phyloP scores from a whole-genome alignment of 2,888 invertebrate genomes.

The Mesorhabditis spiculigera region DNA sequence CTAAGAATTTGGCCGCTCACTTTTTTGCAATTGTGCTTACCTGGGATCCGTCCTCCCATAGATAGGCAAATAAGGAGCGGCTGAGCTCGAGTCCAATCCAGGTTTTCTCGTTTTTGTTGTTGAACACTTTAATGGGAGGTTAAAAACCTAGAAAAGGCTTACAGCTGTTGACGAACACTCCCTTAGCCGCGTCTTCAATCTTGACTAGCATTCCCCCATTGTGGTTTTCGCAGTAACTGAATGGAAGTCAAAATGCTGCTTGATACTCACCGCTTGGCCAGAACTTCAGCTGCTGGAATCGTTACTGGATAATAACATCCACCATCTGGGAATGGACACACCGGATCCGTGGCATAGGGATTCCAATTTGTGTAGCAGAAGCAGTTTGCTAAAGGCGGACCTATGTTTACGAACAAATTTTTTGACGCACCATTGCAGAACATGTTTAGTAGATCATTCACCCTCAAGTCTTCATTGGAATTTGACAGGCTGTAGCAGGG shows the following conservation, averaged over 20 bases:
- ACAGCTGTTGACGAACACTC: neutral
- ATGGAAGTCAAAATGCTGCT: too few species aligned
- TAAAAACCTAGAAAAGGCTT: neutral
- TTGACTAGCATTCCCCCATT: neutral
- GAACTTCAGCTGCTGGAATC: neutral
- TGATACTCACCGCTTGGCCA: neutral
- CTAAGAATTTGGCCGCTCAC: neutral
- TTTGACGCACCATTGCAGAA: neutral
- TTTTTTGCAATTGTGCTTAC: neutral
- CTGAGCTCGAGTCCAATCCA: neutral
- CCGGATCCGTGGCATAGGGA: neutral
- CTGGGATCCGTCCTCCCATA: neutral
- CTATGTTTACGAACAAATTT: neutral
- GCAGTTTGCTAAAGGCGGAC: neutral
- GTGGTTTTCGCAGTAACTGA: neutral
- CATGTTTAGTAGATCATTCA: neutral
- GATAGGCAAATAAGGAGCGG: neutral
- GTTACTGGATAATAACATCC: conserved; percentile 6
- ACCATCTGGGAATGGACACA: neutral
- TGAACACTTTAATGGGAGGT: neutral
- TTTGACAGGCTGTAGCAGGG: neutral
- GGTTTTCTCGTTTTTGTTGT: neutral
- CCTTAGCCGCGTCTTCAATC: conserved; percentile 6
- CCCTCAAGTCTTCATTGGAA: neutral
- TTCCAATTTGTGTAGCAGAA: conserved; percentile 1